phyloP scores from a whole-genome alignment of 2,113 vertebrate species.

The Phrynosoma platyrhinos region DNA sequence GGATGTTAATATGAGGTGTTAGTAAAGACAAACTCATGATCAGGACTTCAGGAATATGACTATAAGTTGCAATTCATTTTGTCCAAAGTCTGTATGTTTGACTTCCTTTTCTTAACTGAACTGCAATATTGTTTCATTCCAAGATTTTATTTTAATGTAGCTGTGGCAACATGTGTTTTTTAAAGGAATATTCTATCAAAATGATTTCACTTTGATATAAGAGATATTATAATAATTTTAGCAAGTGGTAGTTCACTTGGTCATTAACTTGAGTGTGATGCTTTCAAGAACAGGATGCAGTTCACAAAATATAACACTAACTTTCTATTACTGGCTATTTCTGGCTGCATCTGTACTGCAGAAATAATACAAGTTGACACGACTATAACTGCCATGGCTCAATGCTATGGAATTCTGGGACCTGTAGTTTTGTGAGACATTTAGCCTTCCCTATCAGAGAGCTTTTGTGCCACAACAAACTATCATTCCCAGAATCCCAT shows the following conservation, averaged over 20 bases:
- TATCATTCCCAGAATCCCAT: too few relatives aligned
- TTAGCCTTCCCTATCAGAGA: too few relatives aligned
- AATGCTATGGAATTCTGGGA: too few relatives aligned
- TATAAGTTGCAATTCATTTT: neutral
- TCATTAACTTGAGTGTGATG: neutral
- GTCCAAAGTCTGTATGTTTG: neutral
- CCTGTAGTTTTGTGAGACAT: too few relatives aligned
- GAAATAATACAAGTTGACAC: too few relatives aligned
- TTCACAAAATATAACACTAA: conserved; percentile 34
- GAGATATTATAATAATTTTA: conserved; percentile 43
- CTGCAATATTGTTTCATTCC: neutral
- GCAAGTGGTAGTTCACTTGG: fast-evolving
- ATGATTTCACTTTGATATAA: conserved; percentile 19
- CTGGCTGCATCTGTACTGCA: neutral
- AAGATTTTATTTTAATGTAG: neutral
- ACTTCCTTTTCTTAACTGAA: neutral
- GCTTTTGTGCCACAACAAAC: too few relatives aligned
- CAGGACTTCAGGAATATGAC: conserved; percentile 1
- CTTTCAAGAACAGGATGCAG: conserved; percentile 24
- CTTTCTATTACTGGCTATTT: conserved; percentile 22
- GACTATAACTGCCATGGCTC: too few relatives aligned
- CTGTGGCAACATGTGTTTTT: neutral
- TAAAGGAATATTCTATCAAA: conserved; percentile 36
- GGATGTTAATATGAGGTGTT: neutral
- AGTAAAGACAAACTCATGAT: neutral